Conservation (phyloP, 2,113 vertebrate species). For the Erythrolamprus reginae region DNA sequence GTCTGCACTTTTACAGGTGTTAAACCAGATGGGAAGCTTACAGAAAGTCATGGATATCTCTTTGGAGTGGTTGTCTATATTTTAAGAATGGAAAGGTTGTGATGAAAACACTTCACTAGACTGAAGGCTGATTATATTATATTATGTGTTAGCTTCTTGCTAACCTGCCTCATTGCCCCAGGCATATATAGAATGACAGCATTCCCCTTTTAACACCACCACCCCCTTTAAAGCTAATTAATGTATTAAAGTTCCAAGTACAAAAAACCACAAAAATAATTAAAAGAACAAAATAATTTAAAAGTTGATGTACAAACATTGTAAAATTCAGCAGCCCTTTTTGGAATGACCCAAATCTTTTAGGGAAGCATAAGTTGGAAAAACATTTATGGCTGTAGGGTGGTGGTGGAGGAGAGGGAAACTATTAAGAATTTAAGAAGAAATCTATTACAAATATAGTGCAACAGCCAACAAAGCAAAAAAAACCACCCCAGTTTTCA, state of each 20-base stretch:
- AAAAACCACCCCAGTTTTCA: not conserved
- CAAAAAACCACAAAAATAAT: not conserved
- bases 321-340: not conserved
- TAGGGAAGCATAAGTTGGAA: not conserved
- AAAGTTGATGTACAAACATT: not conserved
- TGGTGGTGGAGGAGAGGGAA: too few species aligned
- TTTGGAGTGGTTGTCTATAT: not conserved
- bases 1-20: not conserved
- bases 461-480: not conserved
- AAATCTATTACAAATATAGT: not conserved
- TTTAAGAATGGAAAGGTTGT: not conserved
- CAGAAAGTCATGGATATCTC: not conserved
- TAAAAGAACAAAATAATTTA: not conserved
- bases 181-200: not conserved
- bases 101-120: not conserved
- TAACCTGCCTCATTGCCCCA: not conserved
- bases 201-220: too few species aligned
- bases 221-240: not conserved
- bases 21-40: not conserved
- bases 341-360: not conserved
- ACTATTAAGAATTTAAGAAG: not conserved
- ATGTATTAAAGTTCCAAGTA: not conserved
- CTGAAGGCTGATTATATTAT: not conserved
- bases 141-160: not conserved
- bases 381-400: not conserved